phyloP scores from a whole-genome alignment of 2,113 vertebrate genomes.

The Phaethon lepturus region DNA sequence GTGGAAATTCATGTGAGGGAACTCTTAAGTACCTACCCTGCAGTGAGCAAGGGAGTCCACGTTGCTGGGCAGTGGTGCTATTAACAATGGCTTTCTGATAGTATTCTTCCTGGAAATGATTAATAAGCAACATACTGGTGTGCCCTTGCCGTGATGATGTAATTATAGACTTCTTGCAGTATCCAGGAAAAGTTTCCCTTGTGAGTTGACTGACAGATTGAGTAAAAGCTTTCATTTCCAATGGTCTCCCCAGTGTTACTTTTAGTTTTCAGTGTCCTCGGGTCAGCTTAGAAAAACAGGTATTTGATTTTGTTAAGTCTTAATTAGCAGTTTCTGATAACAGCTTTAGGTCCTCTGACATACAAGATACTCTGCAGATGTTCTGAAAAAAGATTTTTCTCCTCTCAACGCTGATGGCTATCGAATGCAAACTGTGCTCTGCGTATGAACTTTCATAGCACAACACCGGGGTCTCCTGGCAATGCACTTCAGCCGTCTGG shows the following conservation, averaged over 20 bases:
- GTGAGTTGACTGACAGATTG: not conserved
- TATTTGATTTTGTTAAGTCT: constrained; percentile 7
- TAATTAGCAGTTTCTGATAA: constrained; percentile 48
- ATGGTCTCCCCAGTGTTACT: not conserved
- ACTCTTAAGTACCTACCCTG: not conserved
- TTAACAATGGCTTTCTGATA: constrained; percentile 21
- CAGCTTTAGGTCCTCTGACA: not conserved
- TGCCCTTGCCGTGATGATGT: constrained; percentile 32
- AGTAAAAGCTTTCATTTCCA: constrained; percentile 42
- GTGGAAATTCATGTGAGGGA: not conserved
- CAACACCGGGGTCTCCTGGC: not conserved
- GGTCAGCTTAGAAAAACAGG: constrained; percentile 3
- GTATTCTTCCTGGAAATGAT: constrained; percentile 26
- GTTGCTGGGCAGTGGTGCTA: not conserved
- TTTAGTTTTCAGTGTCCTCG: not conserved
- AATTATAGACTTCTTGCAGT: not conserved
- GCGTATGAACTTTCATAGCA: not conserved
- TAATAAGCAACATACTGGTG: not conserved
- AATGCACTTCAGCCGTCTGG: not conserved
- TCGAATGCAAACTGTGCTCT: constrained; percentile 19
- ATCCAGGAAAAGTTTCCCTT: not conserved
- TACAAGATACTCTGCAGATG: not conserved
- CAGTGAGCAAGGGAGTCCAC: not conserved
- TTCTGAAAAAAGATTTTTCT: constrained; percentile 33
- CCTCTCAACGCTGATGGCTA: not conserved